A percentile compares a stretch with the other conserved stretches of the same genome.
These are phyloP conservation scores for Orgyia antiqua DNA, from an alignment of 2,888 invertebrate species.

Conservation along the genomic window DNA sequence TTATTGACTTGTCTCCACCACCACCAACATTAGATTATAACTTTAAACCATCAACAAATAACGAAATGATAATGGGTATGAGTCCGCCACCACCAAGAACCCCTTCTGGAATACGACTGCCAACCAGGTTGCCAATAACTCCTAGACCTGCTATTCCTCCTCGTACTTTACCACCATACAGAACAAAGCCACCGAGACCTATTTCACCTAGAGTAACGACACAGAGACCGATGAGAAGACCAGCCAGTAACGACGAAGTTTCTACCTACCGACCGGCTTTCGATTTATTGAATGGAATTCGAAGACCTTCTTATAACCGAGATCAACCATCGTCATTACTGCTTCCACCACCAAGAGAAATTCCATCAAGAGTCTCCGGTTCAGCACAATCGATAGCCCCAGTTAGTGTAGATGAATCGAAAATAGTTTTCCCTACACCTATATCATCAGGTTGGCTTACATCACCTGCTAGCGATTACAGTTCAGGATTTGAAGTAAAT, in stretches of 20 bases:
- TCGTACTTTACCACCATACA: constrained; percentile 53
- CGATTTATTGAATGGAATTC: constrained; percentile 55
- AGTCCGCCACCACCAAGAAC: constrained; percentile 70
- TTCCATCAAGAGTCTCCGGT: constrained; percentile 36
- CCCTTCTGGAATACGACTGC: constrained; percentile 41
- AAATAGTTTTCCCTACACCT: constrained; percentile 62
- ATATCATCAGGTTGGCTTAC: constrained; percentile 68
- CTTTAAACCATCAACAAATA: constrained; percentile 61
- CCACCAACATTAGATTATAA: constrained; percentile 63
- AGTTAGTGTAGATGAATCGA: constrained; percentile 32
- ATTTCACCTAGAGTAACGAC: constrained; percentile 45
- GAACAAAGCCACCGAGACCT: constrained; percentile 54
- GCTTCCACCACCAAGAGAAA: constrained; percentile 56
- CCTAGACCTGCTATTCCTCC: constrained; percentile 47
- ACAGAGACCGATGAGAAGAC: constrained; percentile 52
- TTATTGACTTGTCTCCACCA: constrained; percentile 72
- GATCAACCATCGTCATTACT: constrained; percentile 63
- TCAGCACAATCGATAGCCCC: constrained; percentile 35
- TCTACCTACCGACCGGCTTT: constrained; percentile 66
- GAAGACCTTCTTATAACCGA: constrained; percentile 50
- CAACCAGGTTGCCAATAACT: constrained; percentile 44
- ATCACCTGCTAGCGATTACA: constrained; percentile 61
- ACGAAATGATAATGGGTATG: constrained; percentile 76
- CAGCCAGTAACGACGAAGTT: constrained; percentile 52
- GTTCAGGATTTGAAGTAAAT: constrained; percentile 60